A percentile compares a stretch with the other conserved stretches of the same genome.
Evolutionary conservation across 1,140 invertebrate species (phyloP).

Genomic region (Meteorus sp.): DNA sequence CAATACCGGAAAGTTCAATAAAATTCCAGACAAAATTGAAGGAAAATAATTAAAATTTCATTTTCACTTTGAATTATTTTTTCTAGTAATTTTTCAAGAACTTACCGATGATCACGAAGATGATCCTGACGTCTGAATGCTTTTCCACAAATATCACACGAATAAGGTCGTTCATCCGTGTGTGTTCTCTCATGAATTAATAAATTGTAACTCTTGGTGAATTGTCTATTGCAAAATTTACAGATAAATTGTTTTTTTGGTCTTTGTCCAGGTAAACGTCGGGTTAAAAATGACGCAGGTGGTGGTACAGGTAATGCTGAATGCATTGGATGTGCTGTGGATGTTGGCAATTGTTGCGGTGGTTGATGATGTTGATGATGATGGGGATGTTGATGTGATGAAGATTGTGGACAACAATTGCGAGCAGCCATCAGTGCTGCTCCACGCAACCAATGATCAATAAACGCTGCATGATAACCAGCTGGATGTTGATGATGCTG

Average conservation of each 20-base stretch:
- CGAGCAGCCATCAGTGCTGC: conserved; percentile 62
- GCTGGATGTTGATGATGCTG: conserved; percentile 37
- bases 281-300: conserved; percentile 54
- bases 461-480: conserved; percentile 62
- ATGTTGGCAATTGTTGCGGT: conserved; percentile 25
- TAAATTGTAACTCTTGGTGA: conserved; percentile 96
- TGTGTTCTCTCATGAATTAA: conserved; percentile 94
- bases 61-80: too few species aligned
- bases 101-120: conserved; percentile 85
- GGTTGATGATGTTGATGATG: too few species aligned
- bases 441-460: conserved; percentile 74
- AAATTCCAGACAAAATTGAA: neutral
- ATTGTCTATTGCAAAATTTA: conserved; percentile 91
- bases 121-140: conserved; percentile 94
- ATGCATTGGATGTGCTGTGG: conserved; percentile 36
- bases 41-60: too few species aligned
- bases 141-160: conserved; percentile 94
- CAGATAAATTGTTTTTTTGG: conserved; percentile 96
- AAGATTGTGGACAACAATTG: conserved; percentile 47
- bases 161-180: conserved; percentile 92
- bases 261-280: conserved; percentile 63
- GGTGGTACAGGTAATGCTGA: conserved; percentile 60
- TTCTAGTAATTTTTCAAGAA: too few species aligned
- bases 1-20: neutral
- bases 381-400: conserved; percentile 49